Evolutionary conservation across 2,797 vertebrate genomes (phyloP).

Genomic region (Valencia hispanica): DNA sequence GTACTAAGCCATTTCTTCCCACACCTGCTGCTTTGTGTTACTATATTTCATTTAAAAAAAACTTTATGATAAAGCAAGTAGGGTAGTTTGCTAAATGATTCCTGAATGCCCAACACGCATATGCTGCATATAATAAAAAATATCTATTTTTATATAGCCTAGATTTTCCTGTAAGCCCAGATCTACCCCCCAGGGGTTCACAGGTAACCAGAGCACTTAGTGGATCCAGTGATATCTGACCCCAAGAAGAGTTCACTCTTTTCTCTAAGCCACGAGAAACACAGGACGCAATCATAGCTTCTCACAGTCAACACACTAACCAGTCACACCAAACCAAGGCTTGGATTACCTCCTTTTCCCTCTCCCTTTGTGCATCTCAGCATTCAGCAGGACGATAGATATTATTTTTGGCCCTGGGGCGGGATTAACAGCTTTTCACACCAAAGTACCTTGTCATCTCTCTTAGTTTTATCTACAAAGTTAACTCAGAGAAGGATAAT

Average conservation of each 20-base stretch:
- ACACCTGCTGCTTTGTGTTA: constrained; percentile 74
- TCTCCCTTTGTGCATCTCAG: constrained; percentile 70
- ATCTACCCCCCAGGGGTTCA: constrained; percentile 14
- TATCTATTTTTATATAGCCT: constrained; percentile 1
- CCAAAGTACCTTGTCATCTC: constrained; percentile 48
- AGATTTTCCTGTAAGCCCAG: constrained; percentile 4
- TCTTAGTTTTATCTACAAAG: constrained; percentile 25
- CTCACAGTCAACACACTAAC: constrained; percentile 72
- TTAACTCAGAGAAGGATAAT: constrained; percentile 39
- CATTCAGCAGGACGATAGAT: constrained; percentile 65
- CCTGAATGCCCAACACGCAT: constrained; percentile 29
- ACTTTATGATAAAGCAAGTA: constrained; percentile 44
- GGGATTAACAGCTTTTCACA: constrained; percentile 60
- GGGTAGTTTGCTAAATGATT: constrained; percentile 34
- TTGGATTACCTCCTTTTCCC: constrained; percentile 72
- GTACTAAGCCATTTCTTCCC: constrained; percentile 62
- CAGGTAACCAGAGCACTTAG: constrained; percentile 66
- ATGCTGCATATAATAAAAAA: neutral
- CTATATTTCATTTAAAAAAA: constrained; percentile 50
- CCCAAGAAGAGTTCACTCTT: constrained; percentile 63
- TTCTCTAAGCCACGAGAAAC: constrained; percentile 68
- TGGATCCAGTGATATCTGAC: constrained; percentile 69
- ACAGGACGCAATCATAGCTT: constrained; percentile 68
- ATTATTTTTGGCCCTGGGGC: constrained; percentile 69
- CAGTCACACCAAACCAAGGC: constrained; percentile 61